These are phyloP conservation scores for Drosophila simulans DNA, from an alignment of 1,140 invertebrate species.

Conservation along the genomic window DNA sequence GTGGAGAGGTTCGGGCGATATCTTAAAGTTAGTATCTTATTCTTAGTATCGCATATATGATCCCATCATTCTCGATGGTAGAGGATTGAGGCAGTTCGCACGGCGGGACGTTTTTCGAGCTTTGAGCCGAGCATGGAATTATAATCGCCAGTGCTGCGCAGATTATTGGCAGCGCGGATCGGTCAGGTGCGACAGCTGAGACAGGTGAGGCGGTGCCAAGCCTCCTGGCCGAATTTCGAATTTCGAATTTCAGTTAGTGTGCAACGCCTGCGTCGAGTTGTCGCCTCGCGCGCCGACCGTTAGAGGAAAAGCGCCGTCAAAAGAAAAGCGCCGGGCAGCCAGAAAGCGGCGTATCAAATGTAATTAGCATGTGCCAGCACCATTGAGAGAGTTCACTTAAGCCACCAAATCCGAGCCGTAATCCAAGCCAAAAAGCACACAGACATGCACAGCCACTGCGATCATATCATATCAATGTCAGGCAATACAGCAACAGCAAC, in stretches of 20 bases:
- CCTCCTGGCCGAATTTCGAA: slow-evolving; percentile 38
- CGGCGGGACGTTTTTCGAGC: background rate
- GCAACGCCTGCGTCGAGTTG: slow-evolving; percentile 49
- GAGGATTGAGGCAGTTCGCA: background rate
- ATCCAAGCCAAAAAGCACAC: slow-evolving; percentile 14
- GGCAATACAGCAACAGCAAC: background rate
- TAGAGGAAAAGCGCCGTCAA: background rate
- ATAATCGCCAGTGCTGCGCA: slow-evolving; percentile 38
- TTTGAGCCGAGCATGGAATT: slow-evolving; percentile 20
- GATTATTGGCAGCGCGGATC: slow-evolving; percentile 23
- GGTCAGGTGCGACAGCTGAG: slow-evolving; percentile 17
- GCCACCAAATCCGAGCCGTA: slow-evolving; percentile 19
- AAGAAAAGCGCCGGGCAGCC: background rate
- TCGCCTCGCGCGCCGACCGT: slow-evolving; percentile 36
- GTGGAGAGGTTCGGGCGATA: background rate
- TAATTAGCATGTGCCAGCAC: slow-evolving; percentile 43
- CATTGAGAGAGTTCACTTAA: slow-evolving; percentile 24
- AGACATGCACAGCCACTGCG: slow-evolving; percentile 17
- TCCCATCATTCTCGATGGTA: background rate
- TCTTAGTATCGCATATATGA: background rate
- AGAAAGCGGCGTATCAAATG: slow-evolving; percentile 22
- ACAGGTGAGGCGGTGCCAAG: slow-evolving; percentile 24
- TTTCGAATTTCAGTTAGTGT: slow-evolving; percentile 43
- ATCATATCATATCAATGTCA: slow-evolving; percentile 22
- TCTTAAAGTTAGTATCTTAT: background rate